Percentiles rank a stretch among this genome's conserved stretches.
Conservation (phyloP, 2,888 invertebrate species). For the Digitonthophagus gazella region DNA sequence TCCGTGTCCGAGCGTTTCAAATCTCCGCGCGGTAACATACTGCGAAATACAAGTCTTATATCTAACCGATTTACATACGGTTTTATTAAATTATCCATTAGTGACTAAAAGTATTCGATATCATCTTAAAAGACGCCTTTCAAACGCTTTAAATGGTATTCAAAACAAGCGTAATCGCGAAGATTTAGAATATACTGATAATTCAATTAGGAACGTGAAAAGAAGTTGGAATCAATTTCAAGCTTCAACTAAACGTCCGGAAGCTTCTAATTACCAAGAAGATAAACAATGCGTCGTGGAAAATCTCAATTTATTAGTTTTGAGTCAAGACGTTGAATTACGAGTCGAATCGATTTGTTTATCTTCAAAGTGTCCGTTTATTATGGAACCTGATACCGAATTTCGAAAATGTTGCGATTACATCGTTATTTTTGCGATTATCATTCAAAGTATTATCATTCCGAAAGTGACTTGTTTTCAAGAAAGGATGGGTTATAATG, state of each 20-base stretch:
- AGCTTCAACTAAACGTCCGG: neutral
- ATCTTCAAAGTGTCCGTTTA: slow-evolving; percentile 52
- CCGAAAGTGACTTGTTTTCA: slow-evolving; percentile 21
- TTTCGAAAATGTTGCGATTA: slow-evolving; percentile 41
- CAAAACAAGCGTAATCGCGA: neutral
- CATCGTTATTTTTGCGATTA: slow-evolving; percentile 19
- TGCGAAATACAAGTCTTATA: slow-evolving; percentile 55
- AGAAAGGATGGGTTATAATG: slow-evolving; percentile 4
- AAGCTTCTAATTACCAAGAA: neutral
- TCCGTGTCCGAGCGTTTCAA: slow-evolving; percentile 45
- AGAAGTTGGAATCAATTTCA: slow-evolving; percentile 21
- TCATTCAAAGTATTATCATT: slow-evolving; percentile 19
- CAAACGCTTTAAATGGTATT: neutral
- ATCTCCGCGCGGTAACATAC: slow-evolving; percentile 54
- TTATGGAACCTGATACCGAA: slow-evolving; percentile 52
- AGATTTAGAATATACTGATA: neutral
- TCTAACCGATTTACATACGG: slow-evolving; percentile 52
- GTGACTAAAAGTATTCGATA: slow-evolving; percentile 37
- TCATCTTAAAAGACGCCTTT: neutral
- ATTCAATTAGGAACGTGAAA: slow-evolving; percentile 19
- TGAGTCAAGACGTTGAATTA: slow-evolving; percentile 26
- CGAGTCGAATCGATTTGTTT: slow-evolving; percentile 42
- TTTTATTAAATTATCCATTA: slow-evolving; percentile 55
- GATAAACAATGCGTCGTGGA: neutral
- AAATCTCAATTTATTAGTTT: slow-evolving; percentile 25